phyloP scores from a whole-genome alignment of 2,113 vertebrate genomes.

The Hippocampus comes region DNA sequence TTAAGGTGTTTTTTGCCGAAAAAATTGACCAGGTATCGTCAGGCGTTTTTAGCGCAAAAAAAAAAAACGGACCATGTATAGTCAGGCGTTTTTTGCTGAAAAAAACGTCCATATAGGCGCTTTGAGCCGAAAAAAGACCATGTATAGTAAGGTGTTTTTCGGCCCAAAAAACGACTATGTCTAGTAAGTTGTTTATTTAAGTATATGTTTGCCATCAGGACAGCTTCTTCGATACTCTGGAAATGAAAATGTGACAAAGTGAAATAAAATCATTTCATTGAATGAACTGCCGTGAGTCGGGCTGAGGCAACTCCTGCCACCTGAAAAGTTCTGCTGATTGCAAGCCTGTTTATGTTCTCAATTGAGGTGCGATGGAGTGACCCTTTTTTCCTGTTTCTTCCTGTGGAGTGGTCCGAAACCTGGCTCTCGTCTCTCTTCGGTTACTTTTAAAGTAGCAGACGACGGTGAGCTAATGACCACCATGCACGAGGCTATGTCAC shows the following conservation, averaged over 20 bases:
- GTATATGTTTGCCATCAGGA: too few relatives aligned
- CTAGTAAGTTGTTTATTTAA: too few relatives aligned
- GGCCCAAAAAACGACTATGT: too few relatives aligned
- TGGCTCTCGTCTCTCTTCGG: constrained; percentile 43
- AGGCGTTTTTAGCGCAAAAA: too few relatives aligned
- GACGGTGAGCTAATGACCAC: constrained; percentile 54
- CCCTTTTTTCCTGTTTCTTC: constrained; percentile 2
- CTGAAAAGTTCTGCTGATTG: constrained; percentile 34
- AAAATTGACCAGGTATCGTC: too few relatives aligned
- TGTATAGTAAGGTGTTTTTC: too few relatives aligned
- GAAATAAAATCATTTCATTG: neutral
- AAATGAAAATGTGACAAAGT: constrained; percentile 7
- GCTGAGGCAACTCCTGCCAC: neutral
- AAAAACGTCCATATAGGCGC: too few relatives aligned
- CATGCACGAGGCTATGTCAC: constrained; percentile 32
- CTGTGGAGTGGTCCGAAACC: constrained; percentile 21
- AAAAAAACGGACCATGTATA: neutral
- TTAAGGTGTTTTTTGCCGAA: too few relatives aligned
- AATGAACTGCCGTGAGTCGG: constrained; percentile 3
- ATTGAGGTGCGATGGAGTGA: neutral
- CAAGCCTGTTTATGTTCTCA: constrained; percentile 39
- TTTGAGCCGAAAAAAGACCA: too few relatives aligned
- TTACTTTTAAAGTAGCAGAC: constrained; percentile 48
- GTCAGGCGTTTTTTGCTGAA: too few relatives aligned
- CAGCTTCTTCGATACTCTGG: constrained; percentile 1